These are phyloP conservation scores for Indicator maculatus DNA, from an alignment of 2,113 vertebrate genomes.

Conservation along the genomic window DNA sequence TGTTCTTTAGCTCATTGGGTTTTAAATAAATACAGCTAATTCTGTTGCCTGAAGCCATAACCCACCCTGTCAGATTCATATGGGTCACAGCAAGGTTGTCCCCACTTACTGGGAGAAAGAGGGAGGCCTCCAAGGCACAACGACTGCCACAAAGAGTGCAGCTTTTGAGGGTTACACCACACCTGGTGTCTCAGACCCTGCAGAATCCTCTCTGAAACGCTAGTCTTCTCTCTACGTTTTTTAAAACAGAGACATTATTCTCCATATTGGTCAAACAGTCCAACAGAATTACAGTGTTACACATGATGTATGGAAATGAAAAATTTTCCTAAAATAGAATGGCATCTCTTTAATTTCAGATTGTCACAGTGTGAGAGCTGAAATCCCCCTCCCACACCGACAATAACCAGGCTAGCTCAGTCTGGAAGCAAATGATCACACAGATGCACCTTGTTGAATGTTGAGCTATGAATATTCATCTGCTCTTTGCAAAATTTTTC, in stretches of 20 bases:
- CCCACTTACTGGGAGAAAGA: background rate
- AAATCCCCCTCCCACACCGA: too few species aligned
- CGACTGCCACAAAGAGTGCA: accelerated
- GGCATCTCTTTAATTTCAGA: background rate
- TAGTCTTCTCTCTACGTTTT: background rate
- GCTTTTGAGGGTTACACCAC: background rate
- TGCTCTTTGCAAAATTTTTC: background rate
- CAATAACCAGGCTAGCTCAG: too few species aligned
- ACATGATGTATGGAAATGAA: background rate
- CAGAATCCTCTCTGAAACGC: background rate
- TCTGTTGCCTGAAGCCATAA: constrained; percentile 37
- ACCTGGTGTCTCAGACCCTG: background rate
- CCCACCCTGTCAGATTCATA: background rate
- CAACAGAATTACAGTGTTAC: background rate
- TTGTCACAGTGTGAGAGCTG: too few species aligned
- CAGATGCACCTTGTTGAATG: background rate
- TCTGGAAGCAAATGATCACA: too few species aligned
- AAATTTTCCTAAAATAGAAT: background rate
- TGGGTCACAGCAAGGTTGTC: constrained; percentile 16
- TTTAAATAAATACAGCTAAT: constrained; percentile 57
- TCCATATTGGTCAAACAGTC: background rate
- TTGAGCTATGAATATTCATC: background rate
- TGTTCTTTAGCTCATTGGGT: background rate
- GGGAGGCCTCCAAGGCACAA: constrained; percentile 9
- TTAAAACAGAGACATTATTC: background rate